Evolutionary conservation across 2,113 vertebrate species (phyloP).

Genomic region (Eulacestoma nigropectus): DNA sequence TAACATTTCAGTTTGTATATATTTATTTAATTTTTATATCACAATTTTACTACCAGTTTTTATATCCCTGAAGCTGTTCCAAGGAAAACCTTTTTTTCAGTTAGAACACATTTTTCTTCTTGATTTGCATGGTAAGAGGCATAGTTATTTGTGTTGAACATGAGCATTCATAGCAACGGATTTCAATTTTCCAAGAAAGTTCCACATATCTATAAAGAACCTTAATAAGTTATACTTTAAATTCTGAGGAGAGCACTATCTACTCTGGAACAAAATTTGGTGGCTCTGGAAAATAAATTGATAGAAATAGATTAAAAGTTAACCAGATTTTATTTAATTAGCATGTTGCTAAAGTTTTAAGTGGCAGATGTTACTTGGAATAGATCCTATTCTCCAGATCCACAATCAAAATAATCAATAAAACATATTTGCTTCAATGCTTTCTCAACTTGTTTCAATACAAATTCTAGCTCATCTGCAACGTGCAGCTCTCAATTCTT

Average conservation of each 20-base stretch:
- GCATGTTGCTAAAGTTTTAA: neutral
- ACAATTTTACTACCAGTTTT: neutral
- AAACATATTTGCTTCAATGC: neutral
- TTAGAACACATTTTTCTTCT: neutral
- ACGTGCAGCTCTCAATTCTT: neutral
- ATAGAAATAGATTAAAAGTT: neutral
- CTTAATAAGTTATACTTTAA: neutral
- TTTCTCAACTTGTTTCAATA: conserved; percentile 7
- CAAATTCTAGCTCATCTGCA: neutral
- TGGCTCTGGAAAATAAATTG: neutral
- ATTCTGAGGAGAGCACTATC: neutral
- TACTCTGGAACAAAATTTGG: neutral
- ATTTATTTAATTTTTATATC: neutral
- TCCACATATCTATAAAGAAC: neutral
- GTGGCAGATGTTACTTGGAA: conserved; percentile 17
- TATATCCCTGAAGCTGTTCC: neutral
- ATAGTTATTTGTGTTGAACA: conserved; percentile 26
- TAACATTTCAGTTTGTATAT: neutral
- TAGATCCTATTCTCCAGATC: neutral
- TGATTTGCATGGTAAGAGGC: neutral
- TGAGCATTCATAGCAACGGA: neutral
- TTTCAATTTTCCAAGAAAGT: conserved; percentile 3
- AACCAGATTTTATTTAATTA: conserved; percentile 16
- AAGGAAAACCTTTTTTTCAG: neutral
- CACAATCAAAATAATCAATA: conserved; percentile 14